Evolutionary conservation across 2,888 invertebrate species (phyloP), one percentile per base, ranked within the genome.

Genomic region (Parelbella ahira): DNA sequence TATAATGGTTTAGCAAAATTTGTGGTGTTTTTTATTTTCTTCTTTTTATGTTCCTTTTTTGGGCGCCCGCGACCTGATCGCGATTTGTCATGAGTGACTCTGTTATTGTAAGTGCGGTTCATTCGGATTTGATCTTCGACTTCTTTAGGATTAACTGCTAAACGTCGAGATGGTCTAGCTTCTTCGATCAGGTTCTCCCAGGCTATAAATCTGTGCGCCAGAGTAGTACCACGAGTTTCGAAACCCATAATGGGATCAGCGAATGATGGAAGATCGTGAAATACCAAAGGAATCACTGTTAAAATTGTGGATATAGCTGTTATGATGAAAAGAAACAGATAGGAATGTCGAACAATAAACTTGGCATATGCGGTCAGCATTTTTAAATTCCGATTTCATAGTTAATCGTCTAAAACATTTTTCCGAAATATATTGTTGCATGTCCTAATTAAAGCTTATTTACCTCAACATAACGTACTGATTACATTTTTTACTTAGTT

Each of bases 191-290:
- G 90, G 82, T 97, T 96, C 59, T 93, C 90, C 94, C 96, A 97
- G 13, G 97, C 92, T 27, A 92, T 92, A 51, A 95, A 88, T 37
- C 96, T 90, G 64, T 94, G 90, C 1, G 95, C 92, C 58, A 97
- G 89, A 27, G 89, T 83, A 1, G 97, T 97, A n/a, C 97, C 97
- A 49, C 97, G 90, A 6, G 97, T 93, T 73, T 97, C 96, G 80
- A 97, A 98, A 2, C 97, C 97, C 91, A 96, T 81, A 64, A 94
- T 92, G 11, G 97, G 97, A 75, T 97, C 95, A 51, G 92, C 91
- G 81, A 97, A 97, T 71, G 93, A 92, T 20, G 96, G 97, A 23
- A 82, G 54, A 12, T 71, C 63, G 59, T 69, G 83, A 54, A 68
- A 82, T 45, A 83, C 56, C 25, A 88, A 53, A 1, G 88, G 86